Conservation (phyloP, 2,888 invertebrate species). For the Stenurella melanura region DNA sequence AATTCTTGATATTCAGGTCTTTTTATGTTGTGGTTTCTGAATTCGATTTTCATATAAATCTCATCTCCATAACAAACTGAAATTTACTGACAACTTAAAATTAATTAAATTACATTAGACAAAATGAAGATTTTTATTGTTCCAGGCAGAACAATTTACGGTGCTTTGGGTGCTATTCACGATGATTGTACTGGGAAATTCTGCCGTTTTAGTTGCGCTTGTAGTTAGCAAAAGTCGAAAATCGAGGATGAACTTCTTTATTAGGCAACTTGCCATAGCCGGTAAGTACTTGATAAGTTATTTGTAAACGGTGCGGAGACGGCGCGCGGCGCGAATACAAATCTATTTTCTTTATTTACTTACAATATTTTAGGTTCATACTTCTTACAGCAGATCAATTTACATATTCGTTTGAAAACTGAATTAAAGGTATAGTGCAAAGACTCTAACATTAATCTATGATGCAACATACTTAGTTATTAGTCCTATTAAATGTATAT, state of each 20-base stretch:
- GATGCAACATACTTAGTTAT: no score
- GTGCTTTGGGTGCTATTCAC: slow-evolving; percentile 79
- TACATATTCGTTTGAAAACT: no score
- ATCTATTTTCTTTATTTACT: no score
- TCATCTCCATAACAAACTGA: neutral
- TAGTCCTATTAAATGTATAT: no score
- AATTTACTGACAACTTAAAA: no score
- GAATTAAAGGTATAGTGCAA: no score
- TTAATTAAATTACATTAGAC: neutral
- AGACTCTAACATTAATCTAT: no score
- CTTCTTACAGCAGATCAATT: neutral
- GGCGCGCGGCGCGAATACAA: no score
- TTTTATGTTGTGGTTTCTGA: no score
- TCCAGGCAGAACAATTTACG: slow-evolving; percentile 80
- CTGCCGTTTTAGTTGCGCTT: slow-evolving; percentile 78
- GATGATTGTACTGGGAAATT: slow-evolving; percentile 80
- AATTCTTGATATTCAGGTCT: no score
- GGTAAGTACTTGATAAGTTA: slow-evolving; percentile 72
- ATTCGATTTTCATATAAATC: no score
- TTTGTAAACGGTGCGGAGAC: no score
- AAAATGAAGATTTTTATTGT: slow-evolving; percentile 57
- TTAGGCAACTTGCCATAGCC: slow-evolving; percentile 81
- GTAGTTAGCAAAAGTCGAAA: slow-evolving; percentile 78
- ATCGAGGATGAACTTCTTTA: slow-evolving; percentile 84
- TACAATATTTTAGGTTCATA: neutral